Evolutionary conservation across 2,113 vertebrate species (phyloP).

Genomic region (Clarias magur): DNA sequence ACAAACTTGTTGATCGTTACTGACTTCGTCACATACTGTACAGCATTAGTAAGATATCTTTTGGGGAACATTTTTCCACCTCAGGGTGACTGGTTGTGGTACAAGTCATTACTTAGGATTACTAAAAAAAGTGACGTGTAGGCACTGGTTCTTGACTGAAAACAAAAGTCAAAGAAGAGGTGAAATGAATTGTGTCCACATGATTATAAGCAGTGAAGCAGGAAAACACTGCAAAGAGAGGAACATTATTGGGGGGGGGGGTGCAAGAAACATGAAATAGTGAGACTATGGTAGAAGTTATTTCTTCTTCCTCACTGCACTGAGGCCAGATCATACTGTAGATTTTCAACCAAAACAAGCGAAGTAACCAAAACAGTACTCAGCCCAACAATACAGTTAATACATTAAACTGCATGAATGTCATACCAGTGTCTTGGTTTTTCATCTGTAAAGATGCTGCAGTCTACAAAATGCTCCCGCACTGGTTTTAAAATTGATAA

Average conservation of each 20-base stretch:
- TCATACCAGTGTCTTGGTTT: background rate
- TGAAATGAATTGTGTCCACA: background rate
- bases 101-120: too few species aligned
- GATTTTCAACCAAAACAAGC: background rate
- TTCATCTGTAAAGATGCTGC: background rate
- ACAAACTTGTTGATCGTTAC: background rate
- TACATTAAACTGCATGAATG: background rate
- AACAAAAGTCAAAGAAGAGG: background rate
- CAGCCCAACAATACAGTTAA: background rate
- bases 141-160: background rate
- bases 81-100: background rate
- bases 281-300: background rate
- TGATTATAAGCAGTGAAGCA: slow-evolving; percentile 39
- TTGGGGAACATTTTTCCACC: background rate
- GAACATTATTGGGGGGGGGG: background rate
- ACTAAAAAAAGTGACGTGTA: background rate
- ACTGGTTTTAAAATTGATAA: too few species aligned
- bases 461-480: too few species aligned
- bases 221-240: background rate
- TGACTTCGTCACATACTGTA: background rate
- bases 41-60: background rate
- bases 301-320: background rate
- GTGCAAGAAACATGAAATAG: background rate
- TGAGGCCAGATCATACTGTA: background rate
- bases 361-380: background rate